A percentile compares a stretch with the other conserved stretches of the same genome.
Conservation (phyloP, 1,140 invertebrate species). For the Lucilia cuprina region DNA sequence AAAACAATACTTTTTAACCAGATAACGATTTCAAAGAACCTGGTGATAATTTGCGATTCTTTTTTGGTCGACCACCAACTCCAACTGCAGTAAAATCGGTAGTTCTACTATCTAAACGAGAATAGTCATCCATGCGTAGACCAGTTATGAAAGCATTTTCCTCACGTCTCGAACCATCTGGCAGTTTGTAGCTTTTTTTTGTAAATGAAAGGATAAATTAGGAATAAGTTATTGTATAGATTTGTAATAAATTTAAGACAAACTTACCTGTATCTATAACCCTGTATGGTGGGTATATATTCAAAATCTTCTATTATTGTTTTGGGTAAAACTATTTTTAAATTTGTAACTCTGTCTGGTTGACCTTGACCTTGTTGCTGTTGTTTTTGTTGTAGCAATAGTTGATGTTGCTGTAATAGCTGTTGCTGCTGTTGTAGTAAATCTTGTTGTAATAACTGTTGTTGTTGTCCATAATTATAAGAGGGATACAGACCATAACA, state of each 20-base stretch:
- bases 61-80: not conserved
- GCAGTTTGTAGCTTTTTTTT: constrained; percentile 47
- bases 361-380: not conserved
- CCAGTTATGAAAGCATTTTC: constrained; percentile 47
- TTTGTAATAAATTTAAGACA: too few relatives aligned
- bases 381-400: too few relatives aligned
- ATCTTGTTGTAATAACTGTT: not conserved
- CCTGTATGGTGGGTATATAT: constrained; percentile 52
- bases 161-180: constrained; percentile 51
- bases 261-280: constrained; percentile 53
- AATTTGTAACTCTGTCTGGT: not conserved
- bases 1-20: constrained; percentile 40
- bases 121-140: not conserved
- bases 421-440: not conserved
- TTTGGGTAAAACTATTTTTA: not conserved
- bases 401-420: not conserved
- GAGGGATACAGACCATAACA: not conserved
- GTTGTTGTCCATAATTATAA: not conserved
- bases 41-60: constrained; percentile 53
- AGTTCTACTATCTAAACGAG: constrained; percentile 8
- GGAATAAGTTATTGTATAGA: too few relatives aligned
- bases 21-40: constrained; percentile 55
- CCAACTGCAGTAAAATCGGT: constrained; percentile 1
- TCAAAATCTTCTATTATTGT: constrained; percentile 50
- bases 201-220: not conserved